Percentiles rank a stretch among this genome's conserved stretches.
Evolutionary conservation across 2,888 invertebrate species (phyloP).

Genomic region (Lysandra bellargus): DNA sequence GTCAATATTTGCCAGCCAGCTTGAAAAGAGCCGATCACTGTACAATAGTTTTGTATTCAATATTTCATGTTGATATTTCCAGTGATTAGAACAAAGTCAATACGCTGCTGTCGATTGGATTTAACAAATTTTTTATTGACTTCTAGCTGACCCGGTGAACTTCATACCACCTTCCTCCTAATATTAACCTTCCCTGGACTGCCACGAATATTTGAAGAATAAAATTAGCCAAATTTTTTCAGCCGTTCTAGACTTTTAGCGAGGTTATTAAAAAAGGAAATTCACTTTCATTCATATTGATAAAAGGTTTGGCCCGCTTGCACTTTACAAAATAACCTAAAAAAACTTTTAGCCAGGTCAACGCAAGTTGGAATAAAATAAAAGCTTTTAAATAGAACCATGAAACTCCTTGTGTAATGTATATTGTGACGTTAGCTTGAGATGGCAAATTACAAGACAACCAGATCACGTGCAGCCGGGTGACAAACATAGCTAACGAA

Average conservation of each 20-base stretch:
- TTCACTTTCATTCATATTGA: neutral
- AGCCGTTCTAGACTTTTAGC: too few relatives aligned
- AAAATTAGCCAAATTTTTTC: too few relatives aligned
- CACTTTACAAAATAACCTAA: neutral
- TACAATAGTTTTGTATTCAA: slow-evolving; percentile 3
- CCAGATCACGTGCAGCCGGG: slow-evolving; percentile 32
- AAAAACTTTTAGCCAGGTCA: neutral
- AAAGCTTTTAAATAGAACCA: neutral
- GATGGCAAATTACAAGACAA: slow-evolving; percentile 2
- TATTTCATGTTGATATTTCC: slow-evolving; percentile 2
- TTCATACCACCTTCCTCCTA: neutral
- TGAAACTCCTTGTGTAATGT: neutral
- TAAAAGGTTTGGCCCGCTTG: neutral
- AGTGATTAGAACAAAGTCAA: slow-evolving; percentile 22
- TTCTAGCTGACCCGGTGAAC: neutral
- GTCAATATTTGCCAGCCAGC: slow-evolving; percentile 12
- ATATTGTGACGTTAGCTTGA: neutral
- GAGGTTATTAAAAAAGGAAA: too few relatives aligned
- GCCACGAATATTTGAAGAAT: too few relatives aligned
- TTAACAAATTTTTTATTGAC: neutral
- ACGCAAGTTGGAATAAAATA: neutral
- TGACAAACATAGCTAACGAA: slow-evolving; percentile 56
- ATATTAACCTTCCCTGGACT: neutral
- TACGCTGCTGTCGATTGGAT: slow-evolving; percentile 4
- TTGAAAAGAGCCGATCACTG: slow-evolving; percentile 20